Conservation (phyloP, 2,797 vertebrate genomes). For the Enteromius argenteus region DNA sequence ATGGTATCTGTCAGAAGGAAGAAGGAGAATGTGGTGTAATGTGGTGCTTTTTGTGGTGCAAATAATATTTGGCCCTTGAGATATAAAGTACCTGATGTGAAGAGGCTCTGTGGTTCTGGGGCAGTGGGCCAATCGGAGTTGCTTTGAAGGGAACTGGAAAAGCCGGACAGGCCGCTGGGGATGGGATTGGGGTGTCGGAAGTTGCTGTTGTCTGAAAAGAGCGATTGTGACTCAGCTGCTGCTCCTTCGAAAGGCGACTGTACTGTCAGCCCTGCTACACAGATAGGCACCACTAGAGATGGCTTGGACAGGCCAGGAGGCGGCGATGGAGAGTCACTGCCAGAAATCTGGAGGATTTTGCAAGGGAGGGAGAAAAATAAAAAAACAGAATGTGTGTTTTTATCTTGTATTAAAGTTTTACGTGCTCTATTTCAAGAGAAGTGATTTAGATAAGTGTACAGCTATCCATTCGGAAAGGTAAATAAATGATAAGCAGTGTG, state of each 20-base stretch:
- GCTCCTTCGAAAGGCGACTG: conserved; percentile 96
- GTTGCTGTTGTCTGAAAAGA: conserved; percentile 97
- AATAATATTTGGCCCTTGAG: neutral
- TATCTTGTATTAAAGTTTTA: neutral
- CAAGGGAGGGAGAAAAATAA: neutral
- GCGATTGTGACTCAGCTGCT: conserved; percentile 94
- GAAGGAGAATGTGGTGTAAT: neutral
- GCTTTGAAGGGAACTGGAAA: conserved; percentile 90
- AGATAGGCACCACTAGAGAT: conserved; percentile 91
- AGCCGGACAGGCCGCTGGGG: conserved; percentile 90
- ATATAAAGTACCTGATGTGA: conserved; percentile 90
- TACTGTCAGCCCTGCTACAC: conserved; percentile 90
- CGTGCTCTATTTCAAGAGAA: neutral
- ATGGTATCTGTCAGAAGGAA: conserved; percentile 84
- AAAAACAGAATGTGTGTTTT: neutral
- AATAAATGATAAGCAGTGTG: neutral
- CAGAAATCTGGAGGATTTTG: conserved; percentile 79
- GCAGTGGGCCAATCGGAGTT: conserved; percentile 95
- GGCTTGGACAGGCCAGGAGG: conserved; percentile 94
- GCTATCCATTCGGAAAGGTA: neutral
- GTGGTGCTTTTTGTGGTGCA: neutral
- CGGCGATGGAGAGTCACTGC: conserved; percentile 94
- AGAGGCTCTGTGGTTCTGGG: conserved; percentile 98
- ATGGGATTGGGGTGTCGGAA: conserved; percentile 98
- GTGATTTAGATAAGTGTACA: neutral